Conservation (phyloP, 2,797 vertebrate genomes). For the Protosalanx chinensis region DNA sequence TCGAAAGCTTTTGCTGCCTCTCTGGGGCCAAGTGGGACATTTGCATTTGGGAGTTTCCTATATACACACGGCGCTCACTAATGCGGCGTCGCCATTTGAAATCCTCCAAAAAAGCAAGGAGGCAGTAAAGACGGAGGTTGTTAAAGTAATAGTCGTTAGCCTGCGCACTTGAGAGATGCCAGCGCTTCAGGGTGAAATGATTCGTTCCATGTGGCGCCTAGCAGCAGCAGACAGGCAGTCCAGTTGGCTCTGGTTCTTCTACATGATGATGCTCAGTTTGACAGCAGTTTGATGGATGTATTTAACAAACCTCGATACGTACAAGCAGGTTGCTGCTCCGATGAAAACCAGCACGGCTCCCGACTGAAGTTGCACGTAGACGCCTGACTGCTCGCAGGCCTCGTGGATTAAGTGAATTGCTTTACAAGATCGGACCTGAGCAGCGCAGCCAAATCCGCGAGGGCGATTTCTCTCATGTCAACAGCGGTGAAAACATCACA, state of each 20-base stretch:
- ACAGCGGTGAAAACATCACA: constrained; percentile 56
- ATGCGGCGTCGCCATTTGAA: constrained; percentile 57
- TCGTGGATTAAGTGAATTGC: constrained; percentile 44
- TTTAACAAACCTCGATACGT: constrained; percentile 49
- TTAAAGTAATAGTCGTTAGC: constrained; percentile 66
- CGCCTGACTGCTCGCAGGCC: constrained; percentile 28
- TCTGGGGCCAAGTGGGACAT: neutral
- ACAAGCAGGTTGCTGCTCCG: constrained; percentile 55
- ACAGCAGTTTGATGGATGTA: constrained; percentile 53
- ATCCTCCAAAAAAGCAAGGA: constrained; percentile 30
- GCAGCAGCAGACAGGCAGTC: constrained; percentile 63
- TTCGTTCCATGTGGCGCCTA: constrained; percentile 64
- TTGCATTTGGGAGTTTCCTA: neutral
- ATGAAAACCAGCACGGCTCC: constrained; percentile 57
- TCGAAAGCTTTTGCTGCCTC: neutral
- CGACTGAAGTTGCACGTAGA: constrained; percentile 49
- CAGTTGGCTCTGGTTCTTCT: constrained; percentile 62
- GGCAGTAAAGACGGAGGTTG: constrained; percentile 51
- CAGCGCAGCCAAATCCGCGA: constrained; percentile 52
- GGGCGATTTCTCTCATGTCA: constrained; percentile 56
- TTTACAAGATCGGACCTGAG: constrained; percentile 34
- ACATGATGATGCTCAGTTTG: constrained; percentile 50
- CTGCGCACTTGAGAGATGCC: constrained; percentile 58
- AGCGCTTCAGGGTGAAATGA: constrained; percentile 69
- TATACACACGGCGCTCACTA: constrained; percentile 10